Evolutionary conservation across 35 echinoderm and acorn worm genomes (phyloP).

Genomic region (Patiria miniata): DNA sequence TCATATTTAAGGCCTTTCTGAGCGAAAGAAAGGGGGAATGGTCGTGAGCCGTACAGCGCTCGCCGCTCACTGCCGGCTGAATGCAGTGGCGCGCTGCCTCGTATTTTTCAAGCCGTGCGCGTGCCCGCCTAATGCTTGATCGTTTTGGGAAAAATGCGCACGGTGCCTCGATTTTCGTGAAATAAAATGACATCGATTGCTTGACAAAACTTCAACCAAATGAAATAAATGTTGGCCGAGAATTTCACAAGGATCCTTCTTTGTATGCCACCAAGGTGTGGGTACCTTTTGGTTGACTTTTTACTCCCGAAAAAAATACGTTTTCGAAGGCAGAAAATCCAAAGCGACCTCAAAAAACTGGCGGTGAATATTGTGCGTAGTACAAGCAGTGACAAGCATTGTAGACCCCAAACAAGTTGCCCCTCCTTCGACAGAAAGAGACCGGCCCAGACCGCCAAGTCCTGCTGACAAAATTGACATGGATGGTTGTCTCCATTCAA

Average conservation of each 20-base stretch:
- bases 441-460: constrained; percentile 8
- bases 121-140: constrained; percentile 19
- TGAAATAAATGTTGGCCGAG: not conserved
- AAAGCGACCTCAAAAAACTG: constrained; percentile 12
- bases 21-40: constrained; percentile 15
- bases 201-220: not conserved
- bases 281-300: constrained; percentile 1
- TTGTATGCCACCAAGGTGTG: not conserved
- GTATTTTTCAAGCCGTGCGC: constrained; percentile 23
- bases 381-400: not conserved
- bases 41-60: not conserved
- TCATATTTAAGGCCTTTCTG: not conserved
- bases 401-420: constrained; percentile 16
- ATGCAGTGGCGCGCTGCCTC: not conserved
- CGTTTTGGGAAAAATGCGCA: constrained; percentile 9
- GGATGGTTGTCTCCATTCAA: constrained; percentile 16
- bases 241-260: not conserved
- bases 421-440: not conserved
- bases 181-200: constrained; percentile 11
- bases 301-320: not conserved
- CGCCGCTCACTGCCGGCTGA: not conserved
- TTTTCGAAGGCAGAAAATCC: not conserved
- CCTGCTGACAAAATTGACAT: constrained; percentile 1
- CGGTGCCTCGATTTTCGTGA: constrained; percentile 22
- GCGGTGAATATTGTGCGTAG: constrained; percentile 5